Base-by-base conservation (phyloP, 1,140 invertebrate genomes). In the Sitophilus oryzae region DNA sequence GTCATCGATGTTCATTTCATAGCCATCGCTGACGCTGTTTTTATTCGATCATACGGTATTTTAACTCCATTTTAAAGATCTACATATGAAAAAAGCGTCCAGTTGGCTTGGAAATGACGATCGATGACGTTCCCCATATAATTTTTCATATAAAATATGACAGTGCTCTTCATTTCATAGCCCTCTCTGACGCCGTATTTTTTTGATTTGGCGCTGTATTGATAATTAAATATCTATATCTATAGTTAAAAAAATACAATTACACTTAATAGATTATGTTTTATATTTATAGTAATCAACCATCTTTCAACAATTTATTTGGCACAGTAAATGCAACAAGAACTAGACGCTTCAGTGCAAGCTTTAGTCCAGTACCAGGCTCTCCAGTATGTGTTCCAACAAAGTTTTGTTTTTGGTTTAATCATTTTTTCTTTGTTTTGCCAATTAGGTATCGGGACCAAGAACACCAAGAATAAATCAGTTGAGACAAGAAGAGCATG, bases 401-500 rank as follows among this genome's bases (percentile, higher is more conserved):
- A 5, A n/a, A 30, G 25, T 30, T 6, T 30, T 30, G 11, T 5
- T 30, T 30, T 30, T 30, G 25, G 25, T 6, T 11, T 6, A 40
- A 6, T 5, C 5, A 40, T 15, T 40, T 6, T 40, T 21, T n/a
- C 62, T 46, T n/a, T n/a, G n/a, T n/a, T n/a, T 30, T 30, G 25
- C 11, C 11, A 11, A 30, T n/a, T 36, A 67, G 63, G 75, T 72
- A 46, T 75, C 66, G 75, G 76, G 62, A 79, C 86, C 36, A 83
- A 88, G 61, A 70, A 90, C 40, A 85, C 88, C 46, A 87, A 87
- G 38, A 72, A 85, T 95, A 2, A 89, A 83, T 69, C 90, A 93
- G 74, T 74, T 95, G 35, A 79, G 89, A 46, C 84, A 89, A 59
- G 91, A 93, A 75, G 91, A 94, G 74, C 89, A 87, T 66, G 82